Evolutionary conservation across 1,140 invertebrate genomes (phyloP).

Genomic region (Drosophila subobscura): DNA sequence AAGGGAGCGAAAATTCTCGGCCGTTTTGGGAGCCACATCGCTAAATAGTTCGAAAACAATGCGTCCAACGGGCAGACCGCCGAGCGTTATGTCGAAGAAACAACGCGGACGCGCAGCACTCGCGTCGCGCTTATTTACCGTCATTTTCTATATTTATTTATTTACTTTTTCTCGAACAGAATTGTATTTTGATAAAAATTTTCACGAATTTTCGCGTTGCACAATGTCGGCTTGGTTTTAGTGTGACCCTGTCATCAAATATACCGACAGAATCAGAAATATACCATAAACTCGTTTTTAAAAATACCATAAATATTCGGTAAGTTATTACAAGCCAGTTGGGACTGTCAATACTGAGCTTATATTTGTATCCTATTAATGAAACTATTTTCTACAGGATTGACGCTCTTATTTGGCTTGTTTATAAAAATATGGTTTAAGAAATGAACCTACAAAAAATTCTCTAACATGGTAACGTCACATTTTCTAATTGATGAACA

Average conservation of each 20-base stretch:
- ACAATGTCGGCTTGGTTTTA: conserved; percentile 22
- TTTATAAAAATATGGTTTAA: no score
- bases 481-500: no score
- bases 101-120: conserved; percentile 86
- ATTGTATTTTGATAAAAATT: conserved; percentile 17
- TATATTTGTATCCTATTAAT: no score
- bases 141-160: conserved; percentile 48
- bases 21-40: conserved; percentile 96
- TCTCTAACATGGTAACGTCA: no score
- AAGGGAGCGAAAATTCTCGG: conserved; percentile 95
- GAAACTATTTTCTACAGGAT: no score
- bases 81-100: conserved; percentile 97
- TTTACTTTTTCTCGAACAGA: conserved; percentile 6
- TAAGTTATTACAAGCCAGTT: no score
- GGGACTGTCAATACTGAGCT: no score
- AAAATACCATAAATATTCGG: neutral
- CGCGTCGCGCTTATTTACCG: conserved; percentile 73
- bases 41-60: conserved; percentile 97
- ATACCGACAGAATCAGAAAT: neutral
- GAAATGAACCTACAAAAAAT: no score
- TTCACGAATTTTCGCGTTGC: conserved; percentile 38
- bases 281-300: neutral
- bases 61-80: conserved; percentile 92
- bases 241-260: neutral
- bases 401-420: no score